A percentile compares a stretch with the other conserved stretches of the same genome.
These are phyloP conservation scores for Metopolophium dirhodum DNA, from an alignment of 1,140 invertebrate genomes.

Conservation along the genomic window DNA sequence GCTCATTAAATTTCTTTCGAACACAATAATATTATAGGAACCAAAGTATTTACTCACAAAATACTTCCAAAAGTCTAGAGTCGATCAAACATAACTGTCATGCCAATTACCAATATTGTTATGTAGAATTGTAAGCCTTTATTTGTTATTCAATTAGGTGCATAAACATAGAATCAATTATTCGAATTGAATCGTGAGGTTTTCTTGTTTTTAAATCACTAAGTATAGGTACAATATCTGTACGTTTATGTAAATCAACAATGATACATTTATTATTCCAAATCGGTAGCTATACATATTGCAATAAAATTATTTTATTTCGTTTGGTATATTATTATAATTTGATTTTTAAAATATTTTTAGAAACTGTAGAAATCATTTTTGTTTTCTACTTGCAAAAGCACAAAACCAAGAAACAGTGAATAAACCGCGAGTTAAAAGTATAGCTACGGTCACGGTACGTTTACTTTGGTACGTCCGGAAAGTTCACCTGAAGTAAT, in stretches of 20 bases:
- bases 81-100: not conserved
- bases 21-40: not conserved
- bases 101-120: too few relatives aligned
- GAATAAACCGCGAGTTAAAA: not conserved
- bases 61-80: not conserved
- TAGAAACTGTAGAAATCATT: not conserved
- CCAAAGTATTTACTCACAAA: not conserved
- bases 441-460: not conserved
- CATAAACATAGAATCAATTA: too few relatives aligned
- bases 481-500: constrained; percentile 1
- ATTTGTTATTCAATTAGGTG: too few relatives aligned
- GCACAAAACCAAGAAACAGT: not conserved
- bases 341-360: not conserved
- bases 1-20: not conserved
- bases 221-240: too few relatives aligned
- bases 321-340: not conserved
- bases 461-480: not conserved
- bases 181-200: not conserved
- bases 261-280: not conserved
- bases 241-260: not conserved
- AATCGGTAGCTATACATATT: not conserved
- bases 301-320: not conserved
- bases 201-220: not conserved
- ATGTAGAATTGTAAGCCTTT: too few relatives aligned
- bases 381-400: not conserved